Base-by-base conservation (phyloP, 1,140 invertebrate genomes). In the Ylistrum balloti region DNA sequence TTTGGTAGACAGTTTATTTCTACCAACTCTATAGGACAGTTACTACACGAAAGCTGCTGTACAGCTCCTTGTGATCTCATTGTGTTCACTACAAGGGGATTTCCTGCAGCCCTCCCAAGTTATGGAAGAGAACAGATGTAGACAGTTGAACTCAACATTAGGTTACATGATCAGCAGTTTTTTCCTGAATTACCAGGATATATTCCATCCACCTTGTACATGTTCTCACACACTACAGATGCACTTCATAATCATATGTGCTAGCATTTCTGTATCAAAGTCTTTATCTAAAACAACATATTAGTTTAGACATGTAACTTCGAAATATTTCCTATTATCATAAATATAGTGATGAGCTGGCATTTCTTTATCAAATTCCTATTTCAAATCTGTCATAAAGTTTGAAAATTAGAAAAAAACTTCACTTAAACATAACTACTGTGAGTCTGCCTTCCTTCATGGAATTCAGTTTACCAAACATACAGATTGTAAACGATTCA, bases 51-150 rank as follows among this genome's bases (percentile, higher is more conserved):
- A 74, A 1, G 10, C 41, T 15, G 10, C 20, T 17, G 22, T 56
- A 74, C 22, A 74, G 56, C 56, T 74, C 56, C n/a, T 74, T 28
- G n/a, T 9, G 22, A 74, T 74, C 56, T 74, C 56, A 74, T 74
- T 74, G 56, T 74, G 56, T 74, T 74, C 22, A 28, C 56, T 74
- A 74, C 56, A 74, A n/a, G n/a, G n/a, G 56, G 56, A 45, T 45
- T 45, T 45, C 41, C 56, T 74, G 56, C 5, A 74, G 56, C 22
- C 56, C 56, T 74, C 56, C 56, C 22, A 74, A n/a, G 56, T 74
- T 74, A 74, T 74, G 56, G 56, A 28, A 5, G 56, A n/a, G 56
- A 74, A 74, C 56, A 74, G 56, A 74, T 74, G 56, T 74, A 17
- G 56, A 74, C 56, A 7, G 56, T 5, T 28, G 56, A 74, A 74